phyloP scores from a whole-genome alignment of 2,888 invertebrate species.

The Nephrotoma guestfalica region DNA sequence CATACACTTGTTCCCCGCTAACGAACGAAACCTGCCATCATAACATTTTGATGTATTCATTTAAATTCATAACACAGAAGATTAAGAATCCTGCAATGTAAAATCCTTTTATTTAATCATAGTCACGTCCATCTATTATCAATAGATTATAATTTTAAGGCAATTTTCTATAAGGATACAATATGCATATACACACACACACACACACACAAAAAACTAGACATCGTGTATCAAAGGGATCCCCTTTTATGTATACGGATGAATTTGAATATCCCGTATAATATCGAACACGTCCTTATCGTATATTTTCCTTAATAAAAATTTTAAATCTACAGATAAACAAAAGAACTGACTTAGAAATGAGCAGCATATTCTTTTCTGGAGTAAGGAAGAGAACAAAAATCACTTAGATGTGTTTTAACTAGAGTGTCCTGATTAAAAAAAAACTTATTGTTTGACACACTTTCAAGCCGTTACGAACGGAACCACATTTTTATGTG shows the following conservation, averaged over 20 bases:
- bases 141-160: neutral
- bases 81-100: neutral
- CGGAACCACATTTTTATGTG: neutral
- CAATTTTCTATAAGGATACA: neutral
- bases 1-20: neutral
- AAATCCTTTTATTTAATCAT: constrained; percentile 4
- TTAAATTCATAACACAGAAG: neutral
- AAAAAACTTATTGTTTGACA: neutral
- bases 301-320: neutral
- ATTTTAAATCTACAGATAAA: neutral
- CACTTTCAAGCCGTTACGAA: neutral
- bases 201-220: neutral
- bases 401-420: neutral
- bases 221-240: neutral
- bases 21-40: neutral
- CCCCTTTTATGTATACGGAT: neutral
- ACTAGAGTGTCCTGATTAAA: neutral
- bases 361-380: neutral
- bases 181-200: neutral
- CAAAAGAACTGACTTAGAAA: neutral
- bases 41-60: neutral
- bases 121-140: neutral
- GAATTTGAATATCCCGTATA: neutral
- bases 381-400: neutral
- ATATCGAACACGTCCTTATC: neutral